phyloP scores from a whole-genome alignment of 2,888 invertebrate genomes.

The Ochropleura plecta region DNA sequence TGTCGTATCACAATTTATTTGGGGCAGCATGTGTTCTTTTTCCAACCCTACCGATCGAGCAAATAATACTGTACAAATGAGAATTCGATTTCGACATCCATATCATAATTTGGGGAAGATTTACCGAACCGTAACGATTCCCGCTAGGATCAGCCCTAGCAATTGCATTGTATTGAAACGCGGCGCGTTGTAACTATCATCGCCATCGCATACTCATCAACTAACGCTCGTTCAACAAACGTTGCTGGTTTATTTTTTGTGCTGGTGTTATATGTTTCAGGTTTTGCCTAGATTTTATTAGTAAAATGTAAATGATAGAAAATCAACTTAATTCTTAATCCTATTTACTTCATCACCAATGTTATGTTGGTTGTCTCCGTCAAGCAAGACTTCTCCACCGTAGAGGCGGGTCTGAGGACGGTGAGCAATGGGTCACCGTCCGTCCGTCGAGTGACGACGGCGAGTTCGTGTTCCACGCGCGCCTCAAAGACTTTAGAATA shows the following conservation, averaged over 20 bases:
- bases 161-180: constrained; percentile 19
- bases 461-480: too few relatives aligned
- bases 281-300: background rate
- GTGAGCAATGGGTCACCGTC: too few relatives aligned
- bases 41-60: background rate
- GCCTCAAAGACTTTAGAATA: too few relatives aligned
- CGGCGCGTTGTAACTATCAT: constrained; percentile 30
- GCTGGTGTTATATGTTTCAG: background rate
- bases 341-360: background rate
- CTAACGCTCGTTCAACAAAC: constrained; percentile 37
- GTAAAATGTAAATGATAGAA: background rate
- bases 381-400: background rate
- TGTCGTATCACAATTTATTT: background rate
- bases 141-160: constrained; percentile 36
- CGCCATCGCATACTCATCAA: constrained; percentile 45
- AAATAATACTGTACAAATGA: background rate
- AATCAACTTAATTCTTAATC: constrained; percentile 6
- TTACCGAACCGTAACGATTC: constrained; percentile 1
- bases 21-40: background rate
- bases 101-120: constrained; percentile 3
- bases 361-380: background rate
- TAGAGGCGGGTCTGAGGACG: too few relatives aligned
- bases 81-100: background rate
- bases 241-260: constrained; percentile 41
- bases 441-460: too few relatives aligned